Percentiles rank a stretch among this genome's conserved stretches.
phyloP scores from a whole-genome alignment of 2,113 vertebrate genomes.

The Trematomus loennbergii region DNA sequence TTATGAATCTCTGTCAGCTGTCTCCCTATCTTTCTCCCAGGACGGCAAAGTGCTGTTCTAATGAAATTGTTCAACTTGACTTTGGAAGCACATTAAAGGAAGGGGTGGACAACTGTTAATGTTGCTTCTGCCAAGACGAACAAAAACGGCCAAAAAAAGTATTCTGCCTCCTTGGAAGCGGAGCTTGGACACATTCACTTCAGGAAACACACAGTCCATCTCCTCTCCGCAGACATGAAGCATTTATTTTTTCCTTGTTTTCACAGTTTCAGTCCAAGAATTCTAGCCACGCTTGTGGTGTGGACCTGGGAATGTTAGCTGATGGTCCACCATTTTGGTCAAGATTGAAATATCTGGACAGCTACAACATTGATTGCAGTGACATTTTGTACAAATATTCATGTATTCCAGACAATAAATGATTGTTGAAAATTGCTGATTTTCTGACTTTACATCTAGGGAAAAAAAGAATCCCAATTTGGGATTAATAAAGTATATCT shows the following conservation, averaged over 20 bases:
- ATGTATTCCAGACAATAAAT: conserved; percentile 4
- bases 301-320: not conserved
- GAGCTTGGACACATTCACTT: conserved; percentile 32
- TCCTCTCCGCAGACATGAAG: conserved; percentile 28
- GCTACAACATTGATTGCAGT: not conserved
- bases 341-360: not conserved
- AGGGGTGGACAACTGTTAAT: conserved; percentile 60
- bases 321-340: not conserved
- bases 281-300: not conserved
- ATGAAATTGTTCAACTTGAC: conserved; percentile 77
- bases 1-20: conserved; percentile 42
- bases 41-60: conserved; percentile 62
- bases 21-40: conserved; percentile 54
- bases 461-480: no score
- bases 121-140: conserved; percentile 57
- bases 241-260: conserved; percentile 24
- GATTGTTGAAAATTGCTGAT: not conserved
- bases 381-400: not conserved
- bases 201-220: conserved; percentile 57
- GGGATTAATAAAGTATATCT: no score
- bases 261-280: conserved; percentile 24
- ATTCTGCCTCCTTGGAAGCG: conserved; percentile 43
- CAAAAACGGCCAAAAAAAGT: conserved; percentile 51
- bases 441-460: not conserved
- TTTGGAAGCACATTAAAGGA: conserved; percentile 78